Percentiles rank a stretch among this genome's conserved stretches.
Conservation (phyloP, 2,888 invertebrate species). For the Lasiommata megera region DNA sequence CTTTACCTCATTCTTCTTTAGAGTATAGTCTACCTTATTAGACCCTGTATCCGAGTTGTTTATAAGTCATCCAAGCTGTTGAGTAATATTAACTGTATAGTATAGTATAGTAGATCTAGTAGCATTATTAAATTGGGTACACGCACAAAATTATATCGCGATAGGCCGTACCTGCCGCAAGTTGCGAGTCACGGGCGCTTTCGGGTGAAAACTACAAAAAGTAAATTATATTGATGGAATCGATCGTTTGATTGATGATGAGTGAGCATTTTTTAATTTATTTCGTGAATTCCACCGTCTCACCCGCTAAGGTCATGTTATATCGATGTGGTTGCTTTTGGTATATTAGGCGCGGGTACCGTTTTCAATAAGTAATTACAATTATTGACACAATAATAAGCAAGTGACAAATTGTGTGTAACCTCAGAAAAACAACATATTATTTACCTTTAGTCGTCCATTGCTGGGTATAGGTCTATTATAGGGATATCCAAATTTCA, state of each 20-base stretch:
- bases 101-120: no score
- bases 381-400: no score
- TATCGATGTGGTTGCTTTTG: conserved; percentile 8
- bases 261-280: conserved; percentile 79
- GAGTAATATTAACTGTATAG: no score
- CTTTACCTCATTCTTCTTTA: no score
- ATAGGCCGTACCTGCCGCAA: conserved; percentile 61
- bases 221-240: conserved; percentile 81
- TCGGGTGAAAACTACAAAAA: conserved; percentile 79
- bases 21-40: no score
- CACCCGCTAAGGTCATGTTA: conserved; percentile 49
- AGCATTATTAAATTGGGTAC: conserved; percentile 33
- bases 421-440: no score
- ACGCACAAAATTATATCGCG: conserved; percentile 26
- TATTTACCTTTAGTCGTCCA: no score
- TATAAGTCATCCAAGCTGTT: no score
- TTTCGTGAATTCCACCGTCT: conserved; percentile 70
- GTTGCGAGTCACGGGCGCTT: conserved; percentile 75
- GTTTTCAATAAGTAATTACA: conserved; percentile 15
- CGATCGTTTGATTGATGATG: conserved; percentile 80
- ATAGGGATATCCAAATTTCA: no score
- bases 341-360: conserved; percentile 15
- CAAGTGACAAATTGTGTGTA: no score
- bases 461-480: no score
- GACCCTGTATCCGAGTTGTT: no score